Conservation (phyloP, 2,113 vertebrate species). For the Ploceus nigricollis region DNA sequence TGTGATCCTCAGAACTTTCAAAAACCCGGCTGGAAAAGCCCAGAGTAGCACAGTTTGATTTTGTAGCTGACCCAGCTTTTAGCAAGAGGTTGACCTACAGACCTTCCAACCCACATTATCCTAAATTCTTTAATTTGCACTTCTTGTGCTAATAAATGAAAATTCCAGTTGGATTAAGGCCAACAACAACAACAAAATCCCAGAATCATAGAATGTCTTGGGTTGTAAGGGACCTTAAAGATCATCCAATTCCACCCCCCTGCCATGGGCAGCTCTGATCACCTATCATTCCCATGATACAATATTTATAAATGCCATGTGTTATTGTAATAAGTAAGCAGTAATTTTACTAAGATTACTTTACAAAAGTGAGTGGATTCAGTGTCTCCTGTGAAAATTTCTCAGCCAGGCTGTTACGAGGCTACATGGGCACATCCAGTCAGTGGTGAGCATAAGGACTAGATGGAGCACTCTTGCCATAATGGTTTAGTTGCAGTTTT, state of each 20-base stretch:
- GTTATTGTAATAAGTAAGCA: neutral
- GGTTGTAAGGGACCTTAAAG: neutral
- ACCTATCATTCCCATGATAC: neutral
- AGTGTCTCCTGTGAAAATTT: neutral
- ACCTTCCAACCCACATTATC: neutral
- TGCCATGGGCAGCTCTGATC: neutral
- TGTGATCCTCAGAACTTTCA: neutral
- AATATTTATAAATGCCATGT: neutral
- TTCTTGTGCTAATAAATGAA: neutral
- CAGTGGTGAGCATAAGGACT: neutral
- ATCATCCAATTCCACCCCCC: neutral
- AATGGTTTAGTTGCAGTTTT: neutral
- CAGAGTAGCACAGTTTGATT: neutral
- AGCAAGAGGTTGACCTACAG: neutral
- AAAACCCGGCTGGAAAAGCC: neutral
- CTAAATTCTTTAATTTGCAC: neutral
- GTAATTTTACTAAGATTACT: neutral
- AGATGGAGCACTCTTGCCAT: neutral
- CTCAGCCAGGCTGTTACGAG: neutral
- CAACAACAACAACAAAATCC: neutral
- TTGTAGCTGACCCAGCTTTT: neutral
- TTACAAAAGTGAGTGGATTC: neutral
- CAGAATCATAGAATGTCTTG: neutral
- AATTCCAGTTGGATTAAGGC: neutral
- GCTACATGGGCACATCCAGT: neutral